A percentile compares a stretch with the other conserved stretches of the same genome.
Evolutionary conservation across 2,797 vertebrate species (phyloP).

Genomic region (Chaetodon trifasciatus): DNA sequence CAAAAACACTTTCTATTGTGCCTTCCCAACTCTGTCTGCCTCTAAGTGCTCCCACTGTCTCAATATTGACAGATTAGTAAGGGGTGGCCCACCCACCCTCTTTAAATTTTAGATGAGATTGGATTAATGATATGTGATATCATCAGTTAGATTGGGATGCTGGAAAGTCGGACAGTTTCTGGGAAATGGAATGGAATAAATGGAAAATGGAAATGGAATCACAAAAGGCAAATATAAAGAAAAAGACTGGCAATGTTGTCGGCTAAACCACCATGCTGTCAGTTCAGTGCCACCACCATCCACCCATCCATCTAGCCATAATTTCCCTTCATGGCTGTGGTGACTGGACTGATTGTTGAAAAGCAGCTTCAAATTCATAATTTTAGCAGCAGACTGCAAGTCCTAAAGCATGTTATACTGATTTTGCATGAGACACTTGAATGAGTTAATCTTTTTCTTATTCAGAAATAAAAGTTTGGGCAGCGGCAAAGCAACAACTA

Average conservation of each 20-base stretch:
- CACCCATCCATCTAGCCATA: background rate
- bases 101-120: conserved; percentile 60
- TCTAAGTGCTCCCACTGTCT: conserved; percentile 60
- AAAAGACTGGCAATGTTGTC: too few relatives aligned
- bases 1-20: conserved; percentile 43
- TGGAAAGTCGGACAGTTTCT: conserved; percentile 17
- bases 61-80: conserved; percentile 50
- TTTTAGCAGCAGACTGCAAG: background rate
- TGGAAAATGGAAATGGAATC: too few relatives aligned
- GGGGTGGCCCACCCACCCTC: conserved; percentile 19
- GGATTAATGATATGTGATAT: conserved; percentile 51
- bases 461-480: background rate
- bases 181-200: too few relatives aligned
- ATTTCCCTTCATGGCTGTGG: conserved; percentile 25
- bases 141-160: conserved; percentile 40
- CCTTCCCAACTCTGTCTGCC: conserved; percentile 31
- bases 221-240: conserved; percentile 11
- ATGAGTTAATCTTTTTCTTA: too few relatives aligned
- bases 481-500: background rate
- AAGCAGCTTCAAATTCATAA: conserved; percentile 1
- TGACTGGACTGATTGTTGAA: conserved; percentile 8
- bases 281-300: too few relatives aligned
- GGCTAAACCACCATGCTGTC: background rate
- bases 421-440: background rate
- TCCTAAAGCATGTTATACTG: background rate